Base-by-base conservation (phyloP, 2,113 vertebrate genomes). In the Redunca redunca region DNA sequence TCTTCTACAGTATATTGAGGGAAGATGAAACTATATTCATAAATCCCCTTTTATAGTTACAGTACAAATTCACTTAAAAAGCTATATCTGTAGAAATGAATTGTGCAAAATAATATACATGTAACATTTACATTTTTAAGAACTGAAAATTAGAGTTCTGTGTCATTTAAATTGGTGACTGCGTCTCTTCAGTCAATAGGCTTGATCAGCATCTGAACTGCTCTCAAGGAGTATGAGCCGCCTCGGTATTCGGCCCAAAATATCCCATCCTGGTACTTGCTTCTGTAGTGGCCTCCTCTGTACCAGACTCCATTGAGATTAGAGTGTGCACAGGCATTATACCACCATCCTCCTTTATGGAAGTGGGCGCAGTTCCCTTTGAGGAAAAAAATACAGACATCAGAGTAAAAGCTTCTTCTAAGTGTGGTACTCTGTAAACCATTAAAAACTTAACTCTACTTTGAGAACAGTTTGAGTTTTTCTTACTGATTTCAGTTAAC, bases 271-370 rank as follows among this genome's bases (percentile, higher is more conserved):
- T 99, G 99, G 97, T 99, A 99, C 98, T 99, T 99, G 99, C 99
- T 99, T 97, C 99, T 99, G 98, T 99, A 99, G 77, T 99, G 99
- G 30, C 99, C 99, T 3, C 99, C 99, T 36, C 99, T 98, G 99
- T 99, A 99, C 99, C 99, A 99, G 2, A 99, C 99, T 0, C 99
- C 99, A 0, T 99, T 99, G 12, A 99, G 98, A 98, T 99, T 99
- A 15, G 99, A 99, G 97, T 99, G 99, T 36, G 99, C 99, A 1
- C 99, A 99, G 0, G 99, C 99, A 0, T 99, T 99, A 98, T 99
- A 99, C 99, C 99, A 99, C 99, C 99, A 99, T 78, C 99, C 99
- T 0, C 99, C 99, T 98, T 99, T 99, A 97, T 99, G 99, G 97
- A 99, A 99, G 96, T 99, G 99, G 28, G 99, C 99, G 1, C 99